Base-by-base conservation (phyloP, 1,140 invertebrate genomes). In the Drosophila mojavensis region DNA sequence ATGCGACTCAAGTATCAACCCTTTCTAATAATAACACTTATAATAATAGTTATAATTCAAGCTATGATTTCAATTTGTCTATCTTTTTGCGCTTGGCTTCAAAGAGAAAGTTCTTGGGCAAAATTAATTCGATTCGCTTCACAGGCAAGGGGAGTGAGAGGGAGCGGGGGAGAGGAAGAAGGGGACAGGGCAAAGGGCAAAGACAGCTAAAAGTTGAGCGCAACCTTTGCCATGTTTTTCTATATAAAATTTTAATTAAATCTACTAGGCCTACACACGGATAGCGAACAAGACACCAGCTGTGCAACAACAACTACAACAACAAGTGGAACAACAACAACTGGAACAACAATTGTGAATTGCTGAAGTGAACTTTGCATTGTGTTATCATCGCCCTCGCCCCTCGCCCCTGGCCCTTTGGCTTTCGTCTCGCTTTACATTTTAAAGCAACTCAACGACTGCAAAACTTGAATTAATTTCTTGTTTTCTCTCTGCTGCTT, bases 191-290 rank as follows among this genome's bases (percentile, higher is more conserved):
- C 17, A 39, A 11, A 39, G 36, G 36, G 36, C 15, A 24, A 13
- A 20, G 36, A 3, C 15, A 33, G 36, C 61, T 53, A 26, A 74
- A 80, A 81, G 68, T 81, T 81, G 64, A 41, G 68, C 68, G 50
- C 64, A 69, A 60, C 76, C 81, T 65, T 74, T 79, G 71, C 61
- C 65, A 69, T 72, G 66, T 67, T 84, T 67, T 76, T 64, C 51
- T 56, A 30, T 65, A 71, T 71, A 82, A 56, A 86, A 88, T 83
- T 88, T 88, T 89, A 88, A 88, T 88, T 88, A 88, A 88, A 83
- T 82, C 72, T 79, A 78, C 54, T 77, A 86, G 83, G 83, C 79
- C 76, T 78, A 70, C 54, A 47, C 17, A 33, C 30, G 47, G 33
- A 30, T 9, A 17, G 20, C 41, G 55, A 26, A 60, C 45, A 61